Evolutionary conservation across 2,888 invertebrate species (phyloP), one percentile per base, ranked within the genome.

Genomic region (Archaeoteleia sp.): DNA sequence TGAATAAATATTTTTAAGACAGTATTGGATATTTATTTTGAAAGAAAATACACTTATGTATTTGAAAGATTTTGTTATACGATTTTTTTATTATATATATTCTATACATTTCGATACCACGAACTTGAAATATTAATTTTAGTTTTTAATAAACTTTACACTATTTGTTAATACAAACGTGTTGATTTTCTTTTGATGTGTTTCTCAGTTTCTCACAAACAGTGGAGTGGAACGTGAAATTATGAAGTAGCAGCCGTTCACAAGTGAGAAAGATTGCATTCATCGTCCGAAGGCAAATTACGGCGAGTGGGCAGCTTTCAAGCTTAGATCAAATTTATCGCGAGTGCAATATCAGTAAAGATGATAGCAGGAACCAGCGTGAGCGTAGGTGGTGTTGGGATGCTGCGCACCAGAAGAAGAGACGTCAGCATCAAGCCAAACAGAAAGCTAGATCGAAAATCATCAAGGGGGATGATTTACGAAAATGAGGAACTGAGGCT

Each of bases 401-500:
- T 95, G 95, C 88, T 95, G 87, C 91, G 95, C 82, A 92, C 94
- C 84, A 89, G 95, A 78, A 90, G 95, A 81, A 91, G 93, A 78
- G 95, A 95, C 88, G 92, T 93, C 87, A 94, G 94, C 88, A 90
- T 94, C 88, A 95, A 95, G 84, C 95, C 95, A 73, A 95, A 95
- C 86, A 90, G 94, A 83, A 93, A 93, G 87, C 91, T 95, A 88
- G 95, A 96, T 88, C 90, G 95, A 81, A 94, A 94, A 87, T 95
- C 95, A 51, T 95, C 95, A 71, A 91, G 95, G 84, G 95, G 95
- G 72, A 95, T 95, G 95, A 91, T 95, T 76, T 95, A 93, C 88
- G 96, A 96, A 87, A 96, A 96, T 89, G 96, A 96, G 83, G 96
- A 95, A 86, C 88, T 96, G 48, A 88, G 96, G 74, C 87, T 95